These are phyloP conservation scores for Aphelocoma californica DNA, from an alignment of 2,797 vertebrate genomes.

Conservation along the genomic window DNA sequence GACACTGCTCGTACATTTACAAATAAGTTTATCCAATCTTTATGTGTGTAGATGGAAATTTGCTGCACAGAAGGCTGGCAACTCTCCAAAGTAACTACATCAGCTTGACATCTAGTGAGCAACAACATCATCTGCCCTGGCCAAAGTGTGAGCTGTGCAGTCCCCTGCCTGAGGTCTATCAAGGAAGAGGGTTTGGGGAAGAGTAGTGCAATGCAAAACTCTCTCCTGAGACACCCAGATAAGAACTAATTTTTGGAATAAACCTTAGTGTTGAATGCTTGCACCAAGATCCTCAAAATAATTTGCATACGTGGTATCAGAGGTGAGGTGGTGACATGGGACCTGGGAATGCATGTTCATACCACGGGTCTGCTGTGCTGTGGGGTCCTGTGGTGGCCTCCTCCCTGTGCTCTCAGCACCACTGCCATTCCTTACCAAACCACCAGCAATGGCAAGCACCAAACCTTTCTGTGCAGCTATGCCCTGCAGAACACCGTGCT, in stretches of 20 bases:
- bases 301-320: background rate
- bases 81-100: background rate
- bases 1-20: background rate
- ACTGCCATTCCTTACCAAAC: background rate
- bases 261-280: background rate
- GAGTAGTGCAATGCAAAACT: background rate
- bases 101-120: background rate
- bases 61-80: background rate
- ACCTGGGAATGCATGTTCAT: fast-evolving
- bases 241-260: background rate
- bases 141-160: background rate
- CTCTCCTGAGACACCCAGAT: background rate
- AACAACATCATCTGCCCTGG: background rate
- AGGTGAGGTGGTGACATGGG: background rate
- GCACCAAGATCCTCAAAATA: background rate
- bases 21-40: background rate
- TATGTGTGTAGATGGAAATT: background rate
- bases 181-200: background rate
- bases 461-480: background rate
- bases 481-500: background rate
- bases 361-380: fast-evolving
- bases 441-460: no score
- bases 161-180: background rate
- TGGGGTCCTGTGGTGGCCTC: fast-evolving
- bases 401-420: background rate